phyloP scores from a whole-genome alignment of 1,140 invertebrate genomes.

The Linepithema humile region DNA sequence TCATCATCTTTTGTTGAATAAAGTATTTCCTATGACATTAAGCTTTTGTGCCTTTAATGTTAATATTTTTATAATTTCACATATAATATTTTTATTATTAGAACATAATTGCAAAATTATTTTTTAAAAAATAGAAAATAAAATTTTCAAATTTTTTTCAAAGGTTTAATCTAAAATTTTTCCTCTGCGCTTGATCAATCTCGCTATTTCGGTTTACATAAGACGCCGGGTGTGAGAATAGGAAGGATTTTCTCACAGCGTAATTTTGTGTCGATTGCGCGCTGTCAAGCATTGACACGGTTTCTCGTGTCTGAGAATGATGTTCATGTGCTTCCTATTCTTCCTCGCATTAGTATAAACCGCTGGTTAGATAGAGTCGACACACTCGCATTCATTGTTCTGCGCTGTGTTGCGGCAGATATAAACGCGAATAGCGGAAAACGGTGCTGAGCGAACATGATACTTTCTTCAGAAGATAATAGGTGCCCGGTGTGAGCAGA shows the following conservation, averaged over 20 bases:
- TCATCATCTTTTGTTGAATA: neutral
- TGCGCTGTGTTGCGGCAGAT: neutral
- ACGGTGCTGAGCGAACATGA: constrained; percentile 11
- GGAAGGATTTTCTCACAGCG: constrained; percentile 25
- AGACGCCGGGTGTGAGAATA: constrained; percentile 2
- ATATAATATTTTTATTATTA: too few relatives aligned
- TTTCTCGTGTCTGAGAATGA: constrained; percentile 22
- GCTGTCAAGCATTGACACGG: constrained; percentile 54
- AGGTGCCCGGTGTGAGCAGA: too few relatives aligned
- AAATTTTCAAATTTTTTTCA: neutral
- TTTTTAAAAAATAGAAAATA: neutral
- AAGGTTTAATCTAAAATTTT: neutral
- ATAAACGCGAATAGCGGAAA: neutral
- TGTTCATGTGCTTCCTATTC: neutral
- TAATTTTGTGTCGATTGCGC: neutral
- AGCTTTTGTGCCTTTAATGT: neutral
- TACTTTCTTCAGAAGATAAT: too few relatives aligned
- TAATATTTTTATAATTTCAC: neutral
- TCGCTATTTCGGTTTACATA: constrained; percentile 5
- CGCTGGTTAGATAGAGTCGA: constrained; percentile 17
- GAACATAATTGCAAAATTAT: neutral
- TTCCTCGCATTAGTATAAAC: neutral
- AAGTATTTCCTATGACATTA: neutral
- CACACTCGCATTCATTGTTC: constrained; percentile 40
- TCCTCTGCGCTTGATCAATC: neutral